Conservation (phyloP, 1,140 invertebrate species). For the Brachionus rubens region DNA sequence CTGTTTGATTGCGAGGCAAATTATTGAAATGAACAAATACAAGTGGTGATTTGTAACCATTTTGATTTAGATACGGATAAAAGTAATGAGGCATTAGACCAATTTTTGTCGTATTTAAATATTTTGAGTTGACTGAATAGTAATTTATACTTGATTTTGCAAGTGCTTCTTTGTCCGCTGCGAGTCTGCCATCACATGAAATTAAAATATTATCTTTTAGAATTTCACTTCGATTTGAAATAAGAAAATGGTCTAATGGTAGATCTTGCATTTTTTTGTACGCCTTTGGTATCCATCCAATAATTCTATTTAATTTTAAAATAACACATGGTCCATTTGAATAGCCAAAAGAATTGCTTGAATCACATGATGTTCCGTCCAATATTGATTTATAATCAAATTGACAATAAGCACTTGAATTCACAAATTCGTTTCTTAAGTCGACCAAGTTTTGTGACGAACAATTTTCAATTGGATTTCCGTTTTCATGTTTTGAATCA, state of each 20-base stretch:
- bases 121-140: constrained; percentile 10
- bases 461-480: neutral
- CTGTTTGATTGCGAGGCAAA: constrained; percentile 52
- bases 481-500: neutral
- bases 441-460: neutral
- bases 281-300: neutral
- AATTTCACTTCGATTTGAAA: neutral
- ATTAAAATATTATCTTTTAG: neutral
- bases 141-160: neutral
- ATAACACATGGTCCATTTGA: constrained; percentile 1
- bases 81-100: constrained; percentile 69
- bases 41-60: constrained; percentile 79
- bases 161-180: constrained; percentile 9
- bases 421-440: neutral
- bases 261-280: constrained; percentile 10
- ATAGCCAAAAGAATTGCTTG: constrained; percentile 19
- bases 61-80: constrained; percentile 73
- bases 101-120: neutral
- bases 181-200: neutral
- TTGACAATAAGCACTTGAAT: constrained; percentile 16
- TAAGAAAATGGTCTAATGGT: neutral
- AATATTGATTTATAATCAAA: constrained; percentile 21
- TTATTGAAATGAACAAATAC: constrained; percentile 78
- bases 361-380: neutral
- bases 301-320: constrained; percentile 38